Evolutionary conservation across 2,797 vertebrate genomes (phyloP), one percentile per base, ranked within the genome.

Genomic region (Trematomus bernacchii): DNA sequence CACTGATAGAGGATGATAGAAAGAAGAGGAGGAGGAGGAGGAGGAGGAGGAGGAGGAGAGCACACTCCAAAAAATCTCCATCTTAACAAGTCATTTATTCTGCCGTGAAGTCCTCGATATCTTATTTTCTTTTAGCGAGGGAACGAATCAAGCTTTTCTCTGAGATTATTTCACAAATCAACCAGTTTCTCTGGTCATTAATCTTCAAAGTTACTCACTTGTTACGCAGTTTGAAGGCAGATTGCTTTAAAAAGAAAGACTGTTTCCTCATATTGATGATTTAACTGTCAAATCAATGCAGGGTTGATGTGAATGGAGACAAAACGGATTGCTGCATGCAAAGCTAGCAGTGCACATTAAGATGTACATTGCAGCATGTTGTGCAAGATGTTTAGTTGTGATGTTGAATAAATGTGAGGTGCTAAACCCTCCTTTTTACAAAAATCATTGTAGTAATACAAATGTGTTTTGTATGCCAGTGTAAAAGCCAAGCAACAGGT

Each of bases 1-100:
- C 83, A 19, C 83, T 66, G 86, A 86, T 71, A 40, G 88, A 75
- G 62, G 54, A 77, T 76, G 77, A 78, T 63, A 11, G 68, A 52
- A 23, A 42, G 68, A 66, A 30, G 59, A 43, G n/a, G 69, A 50
- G 42, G 63, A 72, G 59, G 53, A 61, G 19, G 69, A 50, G 42
- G 63, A 72, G 59, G 53, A 61, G 19, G 60, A 44, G 57, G 57
- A 61, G 21, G 33, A 9, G 46, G 52, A 71, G 10, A 40, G 51
- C 44, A 16, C 44, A 4, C 43, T 71, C 50, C 46, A 57, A 40
- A 75, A 67, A 73, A 83, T 77, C 75, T 80, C 73, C 66, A 69
- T 76, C 54, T 74, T 61, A 55, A 46, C 37, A 21, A 58, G 64
- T 15, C 19, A 21, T 79, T 75, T 52, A 53, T 23, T 50, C 63